These are phyloP conservation scores for Aviceda subcristata DNA, from an alignment of 2,113 vertebrate species.

Conservation along the genomic window DNA sequence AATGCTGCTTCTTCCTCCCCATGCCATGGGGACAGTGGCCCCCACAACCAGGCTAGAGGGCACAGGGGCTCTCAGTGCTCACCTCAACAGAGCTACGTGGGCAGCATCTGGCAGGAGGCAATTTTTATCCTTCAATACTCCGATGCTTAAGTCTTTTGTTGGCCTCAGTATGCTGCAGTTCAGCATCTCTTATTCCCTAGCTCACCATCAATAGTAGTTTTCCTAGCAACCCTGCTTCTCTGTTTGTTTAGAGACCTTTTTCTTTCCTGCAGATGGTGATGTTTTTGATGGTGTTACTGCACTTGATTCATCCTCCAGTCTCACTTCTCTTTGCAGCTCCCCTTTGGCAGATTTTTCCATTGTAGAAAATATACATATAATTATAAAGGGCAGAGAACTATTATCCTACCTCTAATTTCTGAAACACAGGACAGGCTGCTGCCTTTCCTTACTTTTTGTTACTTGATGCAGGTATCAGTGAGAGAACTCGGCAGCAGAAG, in stretches of 20 bases:
- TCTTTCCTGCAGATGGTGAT: neutral
- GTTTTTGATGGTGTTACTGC: neutral
- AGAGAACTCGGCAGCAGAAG: slow-evolving; percentile 74
- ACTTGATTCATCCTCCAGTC: neutral
- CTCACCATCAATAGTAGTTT: neutral
- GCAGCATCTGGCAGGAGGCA: neutral
- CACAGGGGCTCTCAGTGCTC: neutral
- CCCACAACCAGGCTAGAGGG: neutral
- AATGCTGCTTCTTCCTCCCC: neutral
- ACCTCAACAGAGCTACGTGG: neutral
- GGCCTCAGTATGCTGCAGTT: neutral
- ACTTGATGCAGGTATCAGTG: slow-evolving; percentile 75
- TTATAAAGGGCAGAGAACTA: neutral
- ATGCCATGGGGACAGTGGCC: neutral
- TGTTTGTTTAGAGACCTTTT: neutral
- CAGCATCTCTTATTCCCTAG: neutral
- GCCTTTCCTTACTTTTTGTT: neutral
- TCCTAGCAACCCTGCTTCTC: neutral
- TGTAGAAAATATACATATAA: neutral
- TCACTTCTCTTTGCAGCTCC: neutral
- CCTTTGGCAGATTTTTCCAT: neutral
- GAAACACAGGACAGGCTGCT: neutral
- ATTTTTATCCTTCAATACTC: neutral
- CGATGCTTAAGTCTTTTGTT: neutral
- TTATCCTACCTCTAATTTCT: neutral